These are phyloP conservation scores for Anguilla pacifica DNA, from an alignment of 2,797 vertebrate genomes.

Conservation along the genomic window DNA sequence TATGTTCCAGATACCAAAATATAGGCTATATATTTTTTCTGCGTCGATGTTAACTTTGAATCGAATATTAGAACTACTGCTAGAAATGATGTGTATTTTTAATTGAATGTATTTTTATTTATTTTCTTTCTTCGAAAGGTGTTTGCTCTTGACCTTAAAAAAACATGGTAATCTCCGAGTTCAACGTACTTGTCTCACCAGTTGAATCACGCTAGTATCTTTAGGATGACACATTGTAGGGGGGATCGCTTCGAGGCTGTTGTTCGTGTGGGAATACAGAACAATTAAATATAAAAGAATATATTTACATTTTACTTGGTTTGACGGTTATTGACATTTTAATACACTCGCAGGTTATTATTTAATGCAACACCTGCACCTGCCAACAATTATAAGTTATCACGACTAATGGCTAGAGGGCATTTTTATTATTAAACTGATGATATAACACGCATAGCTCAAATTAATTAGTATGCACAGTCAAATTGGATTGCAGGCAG, in stretches of 20 bases:
- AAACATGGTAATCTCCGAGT: constrained; percentile 40
- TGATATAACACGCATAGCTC: not conserved
- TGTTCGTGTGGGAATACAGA: not conserved
- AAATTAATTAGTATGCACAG: not conserved
- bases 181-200: not conserved
- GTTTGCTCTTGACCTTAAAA: constrained; percentile 22
- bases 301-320: not conserved
- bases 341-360: not conserved
- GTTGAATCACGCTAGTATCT: not conserved
- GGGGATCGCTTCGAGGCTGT: not conserved
- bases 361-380: not conserved
- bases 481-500: not conserved
- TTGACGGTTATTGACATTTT: not conserved
- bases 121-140: constrained; percentile 13
- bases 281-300: not conserved
- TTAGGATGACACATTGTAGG: not conserved
- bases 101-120: no score
- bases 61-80: not conserved
- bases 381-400: not conserved
- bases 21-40: not conserved
- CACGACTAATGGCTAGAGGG: not conserved
- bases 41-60: not conserved
- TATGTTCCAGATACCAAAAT: not conserved
- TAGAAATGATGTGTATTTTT: not conserved
- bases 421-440: not conserved